Conservation (phyloP, 2,888 invertebrate genomes). For the Panzeria rudis region DNA sequence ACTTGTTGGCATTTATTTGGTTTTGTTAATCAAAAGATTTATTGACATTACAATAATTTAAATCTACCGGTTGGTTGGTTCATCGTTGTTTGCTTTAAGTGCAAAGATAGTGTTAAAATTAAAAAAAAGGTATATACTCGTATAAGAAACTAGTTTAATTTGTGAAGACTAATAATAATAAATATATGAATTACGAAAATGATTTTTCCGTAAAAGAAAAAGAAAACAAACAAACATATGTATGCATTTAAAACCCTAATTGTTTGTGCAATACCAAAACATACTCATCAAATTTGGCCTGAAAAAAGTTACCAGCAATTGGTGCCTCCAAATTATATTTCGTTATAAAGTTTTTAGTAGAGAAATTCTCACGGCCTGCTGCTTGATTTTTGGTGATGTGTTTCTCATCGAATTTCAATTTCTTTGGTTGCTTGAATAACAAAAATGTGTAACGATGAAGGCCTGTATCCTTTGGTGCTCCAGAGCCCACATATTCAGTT, state of each 20-base stretch:
- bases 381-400: constrained; percentile 81
- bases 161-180: constrained; percentile 46
- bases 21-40: constrained; percentile 62
- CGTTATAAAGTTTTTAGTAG: constrained; percentile 89
- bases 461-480: constrained; percentile 91
- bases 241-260: constrained; percentile 58
- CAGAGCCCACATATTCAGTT: constrained; percentile 92
- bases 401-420: constrained; percentile 86
- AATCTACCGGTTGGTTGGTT: constrained; percentile 59
- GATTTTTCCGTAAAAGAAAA: background rate
- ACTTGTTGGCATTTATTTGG: constrained; percentile 56
- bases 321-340: constrained; percentile 90
- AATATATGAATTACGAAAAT: constrained; percentile 30
- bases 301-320: constrained; percentile 81
- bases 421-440: constrained; percentile 88
- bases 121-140: background rate
- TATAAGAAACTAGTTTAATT: constrained; percentile 53
- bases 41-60: constrained; percentile 53
- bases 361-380: constrained; percentile 86
- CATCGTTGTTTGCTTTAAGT: constrained; percentile 12
- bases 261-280: constrained; percentile 84
- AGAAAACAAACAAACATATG: background rate
- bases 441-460: constrained; percentile 92
- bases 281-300: constrained; percentile 82
- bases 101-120: constrained; percentile 22